Conservation (phyloP, 2,888 invertebrate genomes). For the Encarsia formosa region DNA sequence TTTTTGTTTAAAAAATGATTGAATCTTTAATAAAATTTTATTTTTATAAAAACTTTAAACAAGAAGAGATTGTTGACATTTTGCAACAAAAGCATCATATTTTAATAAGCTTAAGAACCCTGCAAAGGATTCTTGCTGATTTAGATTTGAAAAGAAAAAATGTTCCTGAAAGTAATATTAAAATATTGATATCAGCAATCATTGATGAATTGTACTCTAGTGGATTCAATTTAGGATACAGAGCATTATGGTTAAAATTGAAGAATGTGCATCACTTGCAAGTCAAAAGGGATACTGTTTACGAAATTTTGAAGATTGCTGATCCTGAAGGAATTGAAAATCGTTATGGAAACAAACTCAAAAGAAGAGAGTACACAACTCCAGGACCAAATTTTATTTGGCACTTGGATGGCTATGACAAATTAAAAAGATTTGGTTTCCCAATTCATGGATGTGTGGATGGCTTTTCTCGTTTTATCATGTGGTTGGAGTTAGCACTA, state of each 20-base stretch:
- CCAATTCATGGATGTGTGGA: conserved; percentile 25
- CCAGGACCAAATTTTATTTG: conserved; percentile 24
- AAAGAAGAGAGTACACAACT: background rate
- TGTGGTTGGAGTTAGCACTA: conserved; percentile 18
- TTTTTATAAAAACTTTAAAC: conserved; percentile 1
- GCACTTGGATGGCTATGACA: conserved; percentile 27
- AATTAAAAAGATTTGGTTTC: conserved; percentile 25
- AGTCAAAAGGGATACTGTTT: conserved; percentile 10
- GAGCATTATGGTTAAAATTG: conserved; percentile 9
- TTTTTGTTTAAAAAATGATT: background rate
- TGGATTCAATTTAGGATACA: conserved; percentile 5
- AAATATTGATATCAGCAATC: background rate
- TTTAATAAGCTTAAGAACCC: background rate
- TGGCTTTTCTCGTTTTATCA: conserved; percentile 19
- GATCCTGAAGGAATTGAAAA: conserved; percentile 9
- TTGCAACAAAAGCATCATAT: background rate
- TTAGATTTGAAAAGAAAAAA: background rate
- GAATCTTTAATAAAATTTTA: conserved; percentile 1
- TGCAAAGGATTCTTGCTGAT: background rate
- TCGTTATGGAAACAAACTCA: background rate
- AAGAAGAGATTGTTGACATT: background rate
- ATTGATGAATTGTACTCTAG: background rate
- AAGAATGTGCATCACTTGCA: conserved; percentile 1
- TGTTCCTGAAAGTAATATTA: background rate
- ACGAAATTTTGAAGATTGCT: conserved; percentile 3